phyloP scores from a whole-genome alignment of 2,888 invertebrate genomes.

The Meghimatium bilineatum region DNA sequence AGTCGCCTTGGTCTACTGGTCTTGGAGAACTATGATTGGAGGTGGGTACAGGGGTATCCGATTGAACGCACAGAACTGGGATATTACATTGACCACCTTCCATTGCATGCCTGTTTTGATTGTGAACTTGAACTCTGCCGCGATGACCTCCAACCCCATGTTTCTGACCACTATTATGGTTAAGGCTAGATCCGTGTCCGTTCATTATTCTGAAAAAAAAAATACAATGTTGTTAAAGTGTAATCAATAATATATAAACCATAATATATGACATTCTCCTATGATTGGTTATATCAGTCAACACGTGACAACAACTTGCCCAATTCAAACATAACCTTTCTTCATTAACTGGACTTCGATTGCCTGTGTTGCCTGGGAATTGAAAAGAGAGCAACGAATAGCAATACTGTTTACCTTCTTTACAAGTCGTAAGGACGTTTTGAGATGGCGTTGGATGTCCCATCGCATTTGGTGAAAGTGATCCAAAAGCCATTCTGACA shows the following conservation, averaged over 20 bases:
- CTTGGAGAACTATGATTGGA: slow-evolving; percentile 58
- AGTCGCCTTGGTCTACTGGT: slow-evolving; percentile 53
- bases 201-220: slow-evolving; percentile 65
- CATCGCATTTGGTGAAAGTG: too few species aligned
- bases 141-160: slow-evolving; percentile 4
- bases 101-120: slow-evolving; percentile 42
- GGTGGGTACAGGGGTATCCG: slow-evolving; percentile 69
- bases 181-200: slow-evolving; percentile 59
- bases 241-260: not conserved
- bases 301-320: too few species aligned
- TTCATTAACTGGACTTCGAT: too few species aligned
- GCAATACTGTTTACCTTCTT: too few species aligned
- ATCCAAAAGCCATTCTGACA: too few species aligned
- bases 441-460: too few species aligned
- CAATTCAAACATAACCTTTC: too few species aligned
- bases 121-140: not conserved
- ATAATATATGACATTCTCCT: too few species aligned
- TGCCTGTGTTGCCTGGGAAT: too few species aligned
- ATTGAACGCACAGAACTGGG: slow-evolving; percentile 68
- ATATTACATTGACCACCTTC: slow-evolving; percentile 55
- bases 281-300: too few species aligned
- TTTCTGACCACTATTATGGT: slow-evolving; percentile 49
- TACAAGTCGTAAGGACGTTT: too few species aligned
- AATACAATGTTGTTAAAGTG: not conserved
- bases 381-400: too few species aligned